Evolutionary conservation across 1,140 invertebrate genomes (phyloP).

Genomic region (Drosophila leontia): DNA sequence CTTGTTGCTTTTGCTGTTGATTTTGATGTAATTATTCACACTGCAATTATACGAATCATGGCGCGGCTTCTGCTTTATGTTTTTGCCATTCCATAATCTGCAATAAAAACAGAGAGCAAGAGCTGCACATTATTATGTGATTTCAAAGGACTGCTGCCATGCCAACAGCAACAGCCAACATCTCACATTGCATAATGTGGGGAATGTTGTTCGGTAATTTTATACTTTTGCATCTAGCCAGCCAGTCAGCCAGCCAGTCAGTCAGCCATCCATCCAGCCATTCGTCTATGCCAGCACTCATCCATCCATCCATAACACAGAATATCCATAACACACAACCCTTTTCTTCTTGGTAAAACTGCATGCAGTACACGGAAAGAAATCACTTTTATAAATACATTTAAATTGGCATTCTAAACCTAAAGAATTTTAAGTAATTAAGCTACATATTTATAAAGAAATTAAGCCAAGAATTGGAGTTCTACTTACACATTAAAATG

Average conservation of each 20-base stretch:
- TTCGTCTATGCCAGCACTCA: conserved; percentile 39
- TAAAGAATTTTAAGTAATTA: too few species aligned
- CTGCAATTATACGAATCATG: conserved; percentile 82
- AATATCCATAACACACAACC: conserved; percentile 39
- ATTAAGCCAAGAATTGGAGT: too few species aligned
- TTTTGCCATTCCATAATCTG: conserved; percentile 74
- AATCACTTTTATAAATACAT: not conserved
- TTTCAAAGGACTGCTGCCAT: conserved; percentile 75
- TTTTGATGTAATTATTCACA: conserved; percentile 82
- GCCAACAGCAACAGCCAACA: conserved; percentile 57
- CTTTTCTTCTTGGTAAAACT: conserved; percentile 12
- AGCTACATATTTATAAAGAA: too few species aligned
- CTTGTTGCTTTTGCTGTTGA: conserved; percentile 37
- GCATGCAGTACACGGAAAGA: conserved; percentile 5
- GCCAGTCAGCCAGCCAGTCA: conserved; percentile 16
- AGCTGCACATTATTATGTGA: conserved; percentile 74
- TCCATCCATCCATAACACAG: conserved; percentile 42
- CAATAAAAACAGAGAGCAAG: conserved; percentile 65
- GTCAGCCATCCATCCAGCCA: conserved; percentile 24
- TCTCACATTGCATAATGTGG: conserved; percentile 74
- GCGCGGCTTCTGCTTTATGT: conserved; percentile 70
- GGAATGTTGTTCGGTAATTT: conserved; percentile 66
- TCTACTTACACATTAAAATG: too few species aligned
- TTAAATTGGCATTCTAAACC: too few species aligned
- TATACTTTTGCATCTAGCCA: conserved; percentile 50